A percentile compares a stretch with the other conserved stretches of the same genome.
These are phyloP conservation scores for Melanotaenia trifasciata DNA, from an alignment of 2,797 vertebrate species.

Conservation along the genomic window DNA sequence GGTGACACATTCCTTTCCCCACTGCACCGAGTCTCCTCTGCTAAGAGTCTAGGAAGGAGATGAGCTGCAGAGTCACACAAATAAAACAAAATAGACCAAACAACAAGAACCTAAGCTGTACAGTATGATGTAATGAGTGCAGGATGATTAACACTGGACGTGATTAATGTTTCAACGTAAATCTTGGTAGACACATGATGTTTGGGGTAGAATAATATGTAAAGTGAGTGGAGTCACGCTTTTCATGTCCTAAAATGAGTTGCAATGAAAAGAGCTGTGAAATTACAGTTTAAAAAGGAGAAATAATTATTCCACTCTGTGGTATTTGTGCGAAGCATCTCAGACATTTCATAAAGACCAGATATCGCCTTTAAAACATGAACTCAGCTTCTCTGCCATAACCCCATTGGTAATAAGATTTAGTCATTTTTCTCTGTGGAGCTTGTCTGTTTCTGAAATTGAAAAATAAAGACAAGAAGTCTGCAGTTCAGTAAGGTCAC, in stretches of 20 bases:
- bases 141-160: not conserved
- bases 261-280: not conserved
- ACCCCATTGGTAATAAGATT: not conserved
- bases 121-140: no score
- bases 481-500: not conserved
- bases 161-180: no score
- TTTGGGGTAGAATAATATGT: no score
- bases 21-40: not conserved
- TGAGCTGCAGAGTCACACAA: slow-evolving; percentile 10
- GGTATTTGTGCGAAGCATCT: no score
- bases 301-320: not conserved
- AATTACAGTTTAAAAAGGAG: not conserved
- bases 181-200: not conserved
- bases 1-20: slow-evolving; percentile 15
- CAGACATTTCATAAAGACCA: no score
- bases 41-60: not conserved
- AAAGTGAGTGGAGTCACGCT: no score
- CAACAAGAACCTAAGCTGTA: not conserved
- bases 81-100: not conserved
- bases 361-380: no score
- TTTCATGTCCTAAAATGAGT: no score
- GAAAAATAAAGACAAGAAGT: not conserved
- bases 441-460: not conserved
- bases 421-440: not conserved
- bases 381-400: no score